Conservation (phyloP, 2,113 vertebrate species). For the Capra hircus region DNA sequence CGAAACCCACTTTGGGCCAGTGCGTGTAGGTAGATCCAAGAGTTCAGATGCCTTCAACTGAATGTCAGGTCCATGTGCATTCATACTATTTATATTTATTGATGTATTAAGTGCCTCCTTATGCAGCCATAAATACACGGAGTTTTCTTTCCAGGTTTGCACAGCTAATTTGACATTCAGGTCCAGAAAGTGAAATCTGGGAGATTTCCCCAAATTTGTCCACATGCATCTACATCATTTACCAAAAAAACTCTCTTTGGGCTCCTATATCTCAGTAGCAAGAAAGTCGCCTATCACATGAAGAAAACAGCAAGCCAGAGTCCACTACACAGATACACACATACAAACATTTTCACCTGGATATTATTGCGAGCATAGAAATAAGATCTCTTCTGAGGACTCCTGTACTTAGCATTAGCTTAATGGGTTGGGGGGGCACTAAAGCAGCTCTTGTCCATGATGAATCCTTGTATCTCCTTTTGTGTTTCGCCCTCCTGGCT, state of each 20-base stretch:
- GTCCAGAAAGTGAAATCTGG: conserved; percentile 32
- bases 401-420: conserved; percentile 22
- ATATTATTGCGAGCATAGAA: conserved; percentile 3
- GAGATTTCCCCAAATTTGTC: neutral
- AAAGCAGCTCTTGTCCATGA: neutral
- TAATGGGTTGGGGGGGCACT: neutral
- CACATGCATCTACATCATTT: conserved; percentile 23
- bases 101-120: conserved; percentile 32
- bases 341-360: conserved; percentile 28
- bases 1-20: neutral
- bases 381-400: conserved; percentile 1
- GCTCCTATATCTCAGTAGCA: neutral
- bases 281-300: neutral
- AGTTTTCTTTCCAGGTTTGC: neutral
- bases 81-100: conserved; percentile 8
- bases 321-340: neutral
- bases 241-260: neutral
- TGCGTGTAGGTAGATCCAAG: neutral
- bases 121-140: conserved; percentile 22
- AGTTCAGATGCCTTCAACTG: conserved; percentile 1
- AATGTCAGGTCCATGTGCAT: conserved; percentile 10
- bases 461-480: conserved; percentile 41
- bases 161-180: conserved; percentile 19
- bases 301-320: conserved; percentile 26
- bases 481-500: conserved; percentile 19